Conservation (phyloP, 2,888 invertebrate species). For the Kuschelorhynchus macadamiae region DNA sequence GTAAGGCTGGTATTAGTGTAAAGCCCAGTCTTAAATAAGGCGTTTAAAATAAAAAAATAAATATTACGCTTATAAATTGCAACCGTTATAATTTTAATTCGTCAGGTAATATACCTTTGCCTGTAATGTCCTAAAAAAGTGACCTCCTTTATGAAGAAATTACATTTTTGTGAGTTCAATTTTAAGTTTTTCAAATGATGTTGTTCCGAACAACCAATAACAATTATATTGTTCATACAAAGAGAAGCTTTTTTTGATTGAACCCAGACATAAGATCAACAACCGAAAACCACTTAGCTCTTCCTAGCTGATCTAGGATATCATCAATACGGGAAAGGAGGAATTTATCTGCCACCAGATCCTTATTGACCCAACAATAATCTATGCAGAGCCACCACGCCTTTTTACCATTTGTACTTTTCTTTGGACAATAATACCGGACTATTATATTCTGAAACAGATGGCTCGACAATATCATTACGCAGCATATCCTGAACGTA, state of each 20-base stretch:
- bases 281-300: constrained; percentile 42
- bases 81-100: too few species aligned
- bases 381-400: constrained; percentile 49
- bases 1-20: too few species aligned
- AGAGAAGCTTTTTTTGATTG: constrained; percentile 51
- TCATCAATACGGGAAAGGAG: constrained; percentile 50
- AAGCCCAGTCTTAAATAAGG: too few species aligned
- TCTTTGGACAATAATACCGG: constrained; percentile 52
- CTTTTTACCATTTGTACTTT: constrained; percentile 29
- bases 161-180: constrained; percentile 31
- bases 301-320: constrained; percentile 41
- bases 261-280: constrained; percentile 41
- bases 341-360: constrained; percentile 41
- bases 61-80: too few species aligned
- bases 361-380: constrained; percentile 48
- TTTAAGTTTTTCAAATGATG: constrained; percentile 42
- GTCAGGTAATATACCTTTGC: too few species aligned
- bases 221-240: constrained; percentile 56
- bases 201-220: constrained; percentile 47
- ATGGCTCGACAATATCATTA: constrained; percentile 46
- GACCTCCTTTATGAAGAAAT: too few species aligned
- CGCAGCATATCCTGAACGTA: constrained; percentile 48
- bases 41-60: too few species aligned
- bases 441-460: constrained; percentile 49
- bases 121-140: too few species aligned